Conservation (phyloP, 2,888 invertebrate genomes). For the Tiphia femorata region DNA sequence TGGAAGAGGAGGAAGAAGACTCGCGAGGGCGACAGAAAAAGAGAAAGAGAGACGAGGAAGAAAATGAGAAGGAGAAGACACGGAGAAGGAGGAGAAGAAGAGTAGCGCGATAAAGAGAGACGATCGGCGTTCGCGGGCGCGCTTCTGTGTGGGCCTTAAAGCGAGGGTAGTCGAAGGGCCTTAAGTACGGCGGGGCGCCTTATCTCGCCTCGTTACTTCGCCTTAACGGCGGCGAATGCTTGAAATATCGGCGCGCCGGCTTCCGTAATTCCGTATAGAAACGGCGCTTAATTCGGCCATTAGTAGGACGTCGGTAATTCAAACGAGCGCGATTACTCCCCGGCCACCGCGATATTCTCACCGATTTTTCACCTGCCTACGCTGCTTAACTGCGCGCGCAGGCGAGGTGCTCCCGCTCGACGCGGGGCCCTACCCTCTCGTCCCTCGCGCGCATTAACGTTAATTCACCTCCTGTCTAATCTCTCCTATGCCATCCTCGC, state of each 20-base stretch:
- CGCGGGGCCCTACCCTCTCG: too few species aligned
- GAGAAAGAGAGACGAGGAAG: constrained; percentile 2
- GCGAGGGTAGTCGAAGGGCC: constrained; percentile 39
- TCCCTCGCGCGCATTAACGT: constrained; percentile 1
- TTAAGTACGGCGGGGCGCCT: constrained; percentile 54
- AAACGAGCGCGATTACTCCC: constrained; percentile 40
- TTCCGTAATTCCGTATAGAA: constrained; percentile 62
- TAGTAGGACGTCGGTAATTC: constrained; percentile 49
- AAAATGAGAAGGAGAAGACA: not conserved
- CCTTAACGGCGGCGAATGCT: constrained; percentile 64
- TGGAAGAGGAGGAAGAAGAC: too few species aligned
- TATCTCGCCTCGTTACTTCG: constrained; percentile 67
- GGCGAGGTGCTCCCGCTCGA: too few species aligned
- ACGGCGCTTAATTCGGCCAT: constrained; percentile 56
- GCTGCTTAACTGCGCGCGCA: not conserved
- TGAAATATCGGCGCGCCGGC: constrained; percentile 63
- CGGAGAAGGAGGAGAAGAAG: not conserved
- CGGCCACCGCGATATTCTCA: constrained; percentile 26
- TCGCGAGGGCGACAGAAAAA: constrained; percentile 9
- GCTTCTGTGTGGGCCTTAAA: constrained; percentile 51
- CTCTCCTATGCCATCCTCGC: constrained; percentile 11
- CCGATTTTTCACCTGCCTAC: constrained; percentile 36
- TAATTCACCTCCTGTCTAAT: constrained; percentile 12
- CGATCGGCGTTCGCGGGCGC: constrained; percentile 16
- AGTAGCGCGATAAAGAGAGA: constrained; percentile 9